A percentile compares a stretch with the other conserved stretches of the same genome.
These are phyloP conservation scores for Malurus melanocephalus DNA, from an alignment of 2,113 vertebrate genomes.

Conservation along the genomic window DNA sequence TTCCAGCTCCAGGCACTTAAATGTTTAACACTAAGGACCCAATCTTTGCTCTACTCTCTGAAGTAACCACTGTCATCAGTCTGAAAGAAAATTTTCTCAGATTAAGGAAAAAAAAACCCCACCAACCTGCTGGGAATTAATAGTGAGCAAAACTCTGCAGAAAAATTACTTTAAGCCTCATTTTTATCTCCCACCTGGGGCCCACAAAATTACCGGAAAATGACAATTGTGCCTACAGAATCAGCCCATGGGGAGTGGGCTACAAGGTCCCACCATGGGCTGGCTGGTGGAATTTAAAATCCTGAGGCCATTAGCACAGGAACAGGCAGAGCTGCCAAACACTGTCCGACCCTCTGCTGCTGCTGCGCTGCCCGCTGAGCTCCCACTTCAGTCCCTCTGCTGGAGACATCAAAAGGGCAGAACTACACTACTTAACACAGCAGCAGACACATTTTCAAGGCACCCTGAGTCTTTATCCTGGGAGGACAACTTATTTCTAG, in stretches of 20 bases:
- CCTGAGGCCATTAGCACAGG: background rate
- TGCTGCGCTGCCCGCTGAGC: background rate
- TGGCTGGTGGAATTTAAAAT: background rate
- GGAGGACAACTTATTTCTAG: background rate
- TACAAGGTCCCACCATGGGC: background rate
- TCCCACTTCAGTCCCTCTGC: background rate
- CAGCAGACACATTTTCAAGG: constrained; percentile 19
- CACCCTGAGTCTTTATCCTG: background rate
- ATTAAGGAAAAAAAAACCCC: background rate
- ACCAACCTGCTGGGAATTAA: background rate
- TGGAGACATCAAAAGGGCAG: background rate
- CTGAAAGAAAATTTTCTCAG: constrained; percentile 4
- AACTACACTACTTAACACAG: constrained; percentile 40
- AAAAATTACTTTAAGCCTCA: background rate
- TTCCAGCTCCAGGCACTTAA: background rate
- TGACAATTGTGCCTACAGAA: background rate
- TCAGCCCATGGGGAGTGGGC: background rate
- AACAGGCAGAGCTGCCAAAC: background rate
- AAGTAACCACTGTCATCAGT: background rate
- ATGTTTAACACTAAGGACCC: background rate
- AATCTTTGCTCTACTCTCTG: background rate
- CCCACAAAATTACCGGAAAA: background rate
- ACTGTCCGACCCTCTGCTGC: background rate
- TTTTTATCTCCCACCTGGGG: background rate
- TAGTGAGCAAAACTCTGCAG: background rate